Evolutionary conservation across 2,797 vertebrate genomes (phyloP).

Genomic region (Echeneis naucrates): DNA sequence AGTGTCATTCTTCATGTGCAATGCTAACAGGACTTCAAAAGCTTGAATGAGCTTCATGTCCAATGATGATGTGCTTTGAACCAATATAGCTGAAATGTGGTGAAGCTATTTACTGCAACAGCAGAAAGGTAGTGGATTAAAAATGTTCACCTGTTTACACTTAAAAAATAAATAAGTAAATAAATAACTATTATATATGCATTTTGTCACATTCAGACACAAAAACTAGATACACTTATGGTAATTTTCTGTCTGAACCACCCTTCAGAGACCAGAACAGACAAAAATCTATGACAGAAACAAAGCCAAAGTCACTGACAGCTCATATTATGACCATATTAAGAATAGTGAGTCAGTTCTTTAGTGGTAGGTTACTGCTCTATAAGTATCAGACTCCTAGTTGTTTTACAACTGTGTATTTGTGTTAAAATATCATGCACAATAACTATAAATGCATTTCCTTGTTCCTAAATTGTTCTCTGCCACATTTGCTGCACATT

Average conservation of each 20-base stretch:
- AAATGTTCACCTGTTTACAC: constrained; percentile 16
- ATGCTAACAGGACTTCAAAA: constrained; percentile 23
- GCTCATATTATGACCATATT: not conserved
- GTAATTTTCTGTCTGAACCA: constrained; percentile 9
- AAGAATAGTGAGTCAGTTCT: not conserved
- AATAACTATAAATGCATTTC: not conserved
- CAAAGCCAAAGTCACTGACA: constrained; percentile 49
- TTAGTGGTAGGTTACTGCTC: not conserved
- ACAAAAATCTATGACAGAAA: constrained; percentile 46
- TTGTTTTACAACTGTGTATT: not conserved
- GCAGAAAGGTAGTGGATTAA: not conserved
- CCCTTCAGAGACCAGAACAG: constrained; percentile 10
- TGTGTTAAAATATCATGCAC: constrained; percentile 1
- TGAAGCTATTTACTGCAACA: constrained; percentile 3
- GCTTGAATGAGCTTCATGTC: constrained; percentile 15
- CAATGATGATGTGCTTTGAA: constrained; percentile 26
- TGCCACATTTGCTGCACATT: not conserved
- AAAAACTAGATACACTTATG: constrained; percentile 6
- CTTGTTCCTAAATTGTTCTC: not conserved
- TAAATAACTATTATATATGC: not conserved
- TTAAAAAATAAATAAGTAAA: no score
- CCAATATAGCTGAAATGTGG: not conserved
- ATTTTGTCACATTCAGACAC: constrained; percentile 1
- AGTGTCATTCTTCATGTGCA: constrained; percentile 16
- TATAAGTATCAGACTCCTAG: not conserved